Evolutionary conservation across 1,140 invertebrate species (phyloP), one percentile per base, ranked within the genome.

Genomic region (Latrodectus geometricus): DNA sequence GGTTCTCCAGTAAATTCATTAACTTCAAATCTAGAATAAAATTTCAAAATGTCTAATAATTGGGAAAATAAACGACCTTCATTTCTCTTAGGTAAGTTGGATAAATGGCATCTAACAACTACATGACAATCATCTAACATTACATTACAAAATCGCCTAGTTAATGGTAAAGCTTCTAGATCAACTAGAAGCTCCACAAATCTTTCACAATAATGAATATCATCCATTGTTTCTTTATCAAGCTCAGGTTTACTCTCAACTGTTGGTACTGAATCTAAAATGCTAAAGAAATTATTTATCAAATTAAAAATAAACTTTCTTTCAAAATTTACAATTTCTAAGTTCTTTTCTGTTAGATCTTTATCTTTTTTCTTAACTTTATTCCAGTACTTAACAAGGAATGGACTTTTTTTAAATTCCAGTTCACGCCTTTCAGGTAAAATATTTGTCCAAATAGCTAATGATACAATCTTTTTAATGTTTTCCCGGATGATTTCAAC

Each of bases 1-100:
- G 97, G 96, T 91, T 99, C 97, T 0, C 99, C 99, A 4, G 95
- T 97, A 89, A 97, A 95, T 90, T 99, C 98, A 91, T 97, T 98
- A 84, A 99, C 99, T 92, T 99, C 99, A 92, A 99, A 99, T 87
- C 96, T 93, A 0, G 96, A 95, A 91, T 99, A 99, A 90, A 99
- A 99, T 90, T 97, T 97, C 14, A 99, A 91, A 94, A 98, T 98
- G 88, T 98, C 96, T 88, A 99, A 91, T 7, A 99, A 92, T 95
- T 99, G 92, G 48, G 93, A 92, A 91, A 99, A 99, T 0, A 99
- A 92, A 90, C 96, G 95, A 65, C 98, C 98, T 90, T 99, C 97
- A 11, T 93, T 92, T 88, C 96, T 92, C 80, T 93, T 92, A 17
- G 94, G 90, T 14, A 99, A 92, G 87, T 94, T 92, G 8, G 96